phyloP scores from a whole-genome alignment of 2,888 invertebrate genomes.

The Dione juno region DNA sequence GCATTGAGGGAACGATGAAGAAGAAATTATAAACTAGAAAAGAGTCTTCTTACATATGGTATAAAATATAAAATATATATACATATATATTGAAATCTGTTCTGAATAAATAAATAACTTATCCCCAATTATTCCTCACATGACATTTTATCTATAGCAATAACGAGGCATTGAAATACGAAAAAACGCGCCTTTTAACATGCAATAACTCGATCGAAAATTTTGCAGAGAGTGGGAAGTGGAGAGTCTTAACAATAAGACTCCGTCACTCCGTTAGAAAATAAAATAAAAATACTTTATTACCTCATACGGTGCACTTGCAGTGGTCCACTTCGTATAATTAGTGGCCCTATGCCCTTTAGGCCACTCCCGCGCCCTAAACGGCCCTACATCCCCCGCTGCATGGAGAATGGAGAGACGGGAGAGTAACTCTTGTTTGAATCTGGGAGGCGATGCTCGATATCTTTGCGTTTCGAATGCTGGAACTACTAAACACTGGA shows the following conservation, averaged over 20 bases:
- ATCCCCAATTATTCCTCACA: too few species aligned
- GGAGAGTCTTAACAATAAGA: neutral
- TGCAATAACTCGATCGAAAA: neutral
- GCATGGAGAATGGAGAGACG: conserved; percentile 84
- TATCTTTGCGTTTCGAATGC: conserved; percentile 96
- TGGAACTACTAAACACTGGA: conserved; percentile 89
- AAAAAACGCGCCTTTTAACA: too few species aligned
- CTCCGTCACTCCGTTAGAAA: neutral
- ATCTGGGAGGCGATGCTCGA: conserved; percentile 89
- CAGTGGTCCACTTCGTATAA: conserved; percentile 90
- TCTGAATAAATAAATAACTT: too few species aligned
- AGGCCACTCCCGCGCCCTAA: conserved; percentile 94
- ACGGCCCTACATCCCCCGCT: conserved; percentile 87
- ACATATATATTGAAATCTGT: too few species aligned
- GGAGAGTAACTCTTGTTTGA: conserved; percentile 89
- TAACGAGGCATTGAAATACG: too few species aligned
- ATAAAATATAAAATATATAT: too few species aligned
- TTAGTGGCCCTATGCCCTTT: conserved; percentile 94
- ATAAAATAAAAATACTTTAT: neutral
- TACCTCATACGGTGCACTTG: conserved; percentile 85
- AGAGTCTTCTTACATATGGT: too few species aligned
- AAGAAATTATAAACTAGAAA: too few species aligned
- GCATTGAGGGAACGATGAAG: too few species aligned
- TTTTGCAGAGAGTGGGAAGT: neutral
- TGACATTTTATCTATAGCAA: too few species aligned